Evolutionary conservation across 2,888 invertebrate genomes (phyloP).

Genomic region (Phrixothrix hirtus): DNA sequence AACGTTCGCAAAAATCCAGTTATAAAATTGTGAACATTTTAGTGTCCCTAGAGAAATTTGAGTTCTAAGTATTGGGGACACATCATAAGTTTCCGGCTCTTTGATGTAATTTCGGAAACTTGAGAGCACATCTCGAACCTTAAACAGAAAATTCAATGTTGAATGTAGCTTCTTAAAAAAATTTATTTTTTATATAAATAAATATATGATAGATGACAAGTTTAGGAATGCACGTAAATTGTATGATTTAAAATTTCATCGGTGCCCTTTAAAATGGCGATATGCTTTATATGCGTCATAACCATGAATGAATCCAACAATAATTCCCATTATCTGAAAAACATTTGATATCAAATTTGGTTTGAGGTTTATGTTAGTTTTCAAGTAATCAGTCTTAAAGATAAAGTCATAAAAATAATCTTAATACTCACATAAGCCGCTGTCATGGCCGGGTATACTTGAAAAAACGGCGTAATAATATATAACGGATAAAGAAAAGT

Average conservation of each 20-base stretch:
- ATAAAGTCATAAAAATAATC: constrained; percentile 3
- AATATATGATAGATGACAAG: background rate
- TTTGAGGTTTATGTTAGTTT: too few species aligned
- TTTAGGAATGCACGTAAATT: background rate
- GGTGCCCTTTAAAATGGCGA: constrained; percentile 66
- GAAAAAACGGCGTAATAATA: constrained; percentile 71
- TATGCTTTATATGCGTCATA: constrained; percentile 79
- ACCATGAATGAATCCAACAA: constrained; percentile 75
- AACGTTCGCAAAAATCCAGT: too few species aligned
- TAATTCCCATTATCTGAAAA: constrained; percentile 77
- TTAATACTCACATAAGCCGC: constrained; percentile 77
- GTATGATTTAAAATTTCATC: constrained; percentile 48
- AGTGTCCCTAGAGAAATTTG: too few species aligned
- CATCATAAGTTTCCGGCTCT: too few species aligned
- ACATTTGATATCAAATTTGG: too few species aligned
- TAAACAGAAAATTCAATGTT: background rate
- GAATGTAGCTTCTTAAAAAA: background rate
- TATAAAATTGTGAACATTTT: too few species aligned
- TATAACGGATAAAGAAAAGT: constrained; percentile 78
- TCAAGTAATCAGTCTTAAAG: too few species aligned
- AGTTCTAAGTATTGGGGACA: too few species aligned
- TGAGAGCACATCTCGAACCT: too few species aligned
- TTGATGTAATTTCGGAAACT: too few species aligned
- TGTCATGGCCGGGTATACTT: constrained; percentile 88
- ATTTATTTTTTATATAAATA: background rate